A percentile compares a stretch with the other conserved stretches of the same genome.
Evolutionary conservation across 2,113 vertebrate genomes (phyloP).

Genomic region (Callipepla californica): DNA sequence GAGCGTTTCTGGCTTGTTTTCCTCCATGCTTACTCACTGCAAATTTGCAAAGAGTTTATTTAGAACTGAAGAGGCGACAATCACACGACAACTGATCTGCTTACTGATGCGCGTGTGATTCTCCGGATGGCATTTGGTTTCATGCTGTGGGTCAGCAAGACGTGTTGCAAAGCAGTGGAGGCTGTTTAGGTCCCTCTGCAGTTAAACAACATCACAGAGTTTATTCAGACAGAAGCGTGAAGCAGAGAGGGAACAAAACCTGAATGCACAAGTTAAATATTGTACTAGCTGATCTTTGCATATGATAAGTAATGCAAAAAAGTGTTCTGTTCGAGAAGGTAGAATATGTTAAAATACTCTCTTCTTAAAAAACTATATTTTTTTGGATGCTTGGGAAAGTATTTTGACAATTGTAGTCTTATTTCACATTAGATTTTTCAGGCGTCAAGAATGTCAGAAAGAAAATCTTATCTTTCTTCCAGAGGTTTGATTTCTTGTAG

Average conservation of each 20-base stretch:
- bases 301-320: not conserved
- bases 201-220: not conserved
- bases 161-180: not conserved
- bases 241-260: constrained; percentile 21
- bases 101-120: not conserved
- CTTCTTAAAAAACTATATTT: constrained; percentile 60
- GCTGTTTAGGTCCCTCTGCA: not conserved
- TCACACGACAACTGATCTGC: constrained; percentile 50
- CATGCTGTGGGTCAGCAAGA: not conserved
- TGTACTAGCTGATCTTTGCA: not conserved
- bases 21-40: constrained; percentile 12
- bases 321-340: not conserved
- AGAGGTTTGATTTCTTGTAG: constrained; percentile 2
- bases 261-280: not conserved
- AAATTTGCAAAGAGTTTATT: constrained; percentile 42
- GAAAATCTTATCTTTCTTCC: not conserved
- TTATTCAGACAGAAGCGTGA: not conserved
- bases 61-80: constrained; percentile 72
- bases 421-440: not conserved
- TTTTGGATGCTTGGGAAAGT: constrained; percentile 61
- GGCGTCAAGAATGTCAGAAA: not conserved
- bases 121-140: not conserved
- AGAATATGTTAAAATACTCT: not conserved
- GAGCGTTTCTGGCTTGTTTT: constrained; percentile 36
- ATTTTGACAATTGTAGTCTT: constrained; percentile 35